Conservation (phyloP, 2,888 invertebrate genomes). For the Eurois occulta region DNA sequence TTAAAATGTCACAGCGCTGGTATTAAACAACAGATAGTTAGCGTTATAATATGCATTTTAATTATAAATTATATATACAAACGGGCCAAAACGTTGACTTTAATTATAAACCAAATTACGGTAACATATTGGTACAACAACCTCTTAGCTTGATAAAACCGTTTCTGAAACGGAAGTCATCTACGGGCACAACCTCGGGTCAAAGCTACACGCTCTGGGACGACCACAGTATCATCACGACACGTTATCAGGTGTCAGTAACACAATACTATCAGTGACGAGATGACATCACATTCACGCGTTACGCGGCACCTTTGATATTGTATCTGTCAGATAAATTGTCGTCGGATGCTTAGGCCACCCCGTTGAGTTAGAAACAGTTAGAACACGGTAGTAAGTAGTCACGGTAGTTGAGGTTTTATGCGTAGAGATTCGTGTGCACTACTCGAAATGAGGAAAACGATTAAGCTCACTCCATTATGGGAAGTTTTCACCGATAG, state of each 20-base stretch:
- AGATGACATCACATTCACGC: background rate
- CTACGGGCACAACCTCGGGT: background rate
- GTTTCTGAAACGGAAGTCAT: slow-evolving; percentile 6
- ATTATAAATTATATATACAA: background rate
- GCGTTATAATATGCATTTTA: background rate
- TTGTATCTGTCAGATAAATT: slow-evolving; percentile 10
- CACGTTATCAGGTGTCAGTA: slow-evolving; percentile 15
- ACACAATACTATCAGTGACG: slow-evolving; percentile 12
- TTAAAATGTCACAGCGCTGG: no score
- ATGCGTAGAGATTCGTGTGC: background rate
- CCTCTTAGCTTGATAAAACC: background rate
- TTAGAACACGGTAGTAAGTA: background rate
- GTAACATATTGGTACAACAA: background rate
- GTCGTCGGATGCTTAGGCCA: slow-evolving; percentile 5
- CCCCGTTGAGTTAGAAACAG: slow-evolving; percentile 19
- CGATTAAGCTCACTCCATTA: background rate
- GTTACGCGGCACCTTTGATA: slow-evolving; percentile 30
- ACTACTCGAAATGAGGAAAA: background rate
- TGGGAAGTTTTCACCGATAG: background rate
- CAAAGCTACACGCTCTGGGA: background rate
- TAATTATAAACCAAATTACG: background rate
- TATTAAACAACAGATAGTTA: background rate
- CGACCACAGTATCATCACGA: background rate
- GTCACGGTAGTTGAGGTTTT: background rate
- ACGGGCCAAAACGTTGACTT: background rate